Evolutionary conservation across 2,113 vertebrate genomes (phyloP).

Genomic region (Crocuta crocuta): DNA sequence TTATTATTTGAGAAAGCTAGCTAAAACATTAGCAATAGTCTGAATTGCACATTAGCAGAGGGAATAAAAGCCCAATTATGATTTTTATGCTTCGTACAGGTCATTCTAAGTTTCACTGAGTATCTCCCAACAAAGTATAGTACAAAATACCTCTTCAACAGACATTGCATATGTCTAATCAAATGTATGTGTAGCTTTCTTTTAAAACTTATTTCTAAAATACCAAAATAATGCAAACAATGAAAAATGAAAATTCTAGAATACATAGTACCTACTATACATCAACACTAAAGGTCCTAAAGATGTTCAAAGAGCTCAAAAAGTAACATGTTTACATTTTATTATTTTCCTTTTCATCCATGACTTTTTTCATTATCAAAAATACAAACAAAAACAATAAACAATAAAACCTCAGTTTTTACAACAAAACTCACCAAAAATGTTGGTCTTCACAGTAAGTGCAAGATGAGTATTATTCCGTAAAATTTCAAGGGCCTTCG

Average conservation of each 20-base stretch:
- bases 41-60: background rate
- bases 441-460: slow-evolving; percentile 98
- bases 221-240: slow-evolving; percentile 6
- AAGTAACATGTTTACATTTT: slow-evolving; percentile 36
- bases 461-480: slow-evolving; percentile 97
- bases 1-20: slow-evolving; percentile 7
- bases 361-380: slow-evolving; percentile 8
- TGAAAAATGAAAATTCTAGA: slow-evolving; percentile 49
- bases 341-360: background rate
- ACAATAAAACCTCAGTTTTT: slow-evolving; percentile 11
- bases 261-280: background rate
- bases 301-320: background rate
- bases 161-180: background rate
- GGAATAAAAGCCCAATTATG: background rate
- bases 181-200: background rate
- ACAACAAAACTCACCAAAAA: slow-evolving; percentile 93
- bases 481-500: slow-evolving; percentile 96
- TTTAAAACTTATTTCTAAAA: slow-evolving; percentile 38
- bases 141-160: background rate
- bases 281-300: slow-evolving; percentile 20
- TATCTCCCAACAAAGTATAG: background rate
- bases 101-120: background rate
- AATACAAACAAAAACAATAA: background rate
- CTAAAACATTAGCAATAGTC: background rate
- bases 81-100: background rate